Conservation (phyloP, 2,888 invertebrate genomes). For the Nomada goodeniana region DNA sequence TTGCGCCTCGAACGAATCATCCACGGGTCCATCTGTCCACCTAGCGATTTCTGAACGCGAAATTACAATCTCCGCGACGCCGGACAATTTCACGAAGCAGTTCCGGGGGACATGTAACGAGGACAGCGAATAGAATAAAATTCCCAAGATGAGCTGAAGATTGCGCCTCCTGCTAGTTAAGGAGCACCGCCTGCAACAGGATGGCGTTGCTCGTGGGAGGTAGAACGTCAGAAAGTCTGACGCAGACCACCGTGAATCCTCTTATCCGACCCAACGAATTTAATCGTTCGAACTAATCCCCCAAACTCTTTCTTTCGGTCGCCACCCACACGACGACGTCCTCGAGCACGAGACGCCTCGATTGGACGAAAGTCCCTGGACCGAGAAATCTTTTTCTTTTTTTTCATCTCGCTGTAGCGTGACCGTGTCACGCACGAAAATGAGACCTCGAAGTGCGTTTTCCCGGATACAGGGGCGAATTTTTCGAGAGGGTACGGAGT, state of each 20-base stretch:
- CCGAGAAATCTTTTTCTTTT: neutral
- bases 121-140: conserved; percentile 53
- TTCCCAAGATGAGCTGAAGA: conserved; percentile 45
- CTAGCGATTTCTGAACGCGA: too few relatives aligned
- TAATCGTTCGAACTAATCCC: conserved; percentile 21
- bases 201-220: conserved; percentile 12
- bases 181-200: conserved; percentile 35
- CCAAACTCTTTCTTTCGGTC: neutral
- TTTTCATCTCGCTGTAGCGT: neutral
- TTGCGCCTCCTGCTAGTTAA: conserved; percentile 48
- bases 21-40: too few relatives aligned
- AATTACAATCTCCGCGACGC: neutral
- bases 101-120: conserved; percentile 32
- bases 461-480: too few relatives aligned
- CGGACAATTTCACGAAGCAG: conserved; percentile 2
- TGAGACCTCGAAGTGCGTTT: conserved; percentile 1
- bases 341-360: too few relatives aligned
- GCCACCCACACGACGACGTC: neutral
- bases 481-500: neutral
- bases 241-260: conserved; percentile 20
- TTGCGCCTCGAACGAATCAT: too few relatives aligned
- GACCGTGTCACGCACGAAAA: conserved; percentile 10
- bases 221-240: conserved; percentile 28
- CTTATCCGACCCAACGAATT: neutral
- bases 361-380: neutral